phyloP scores from a whole-genome alignment of 2,113 vertebrate species.

The Odobenus rosmarus region DNA sequence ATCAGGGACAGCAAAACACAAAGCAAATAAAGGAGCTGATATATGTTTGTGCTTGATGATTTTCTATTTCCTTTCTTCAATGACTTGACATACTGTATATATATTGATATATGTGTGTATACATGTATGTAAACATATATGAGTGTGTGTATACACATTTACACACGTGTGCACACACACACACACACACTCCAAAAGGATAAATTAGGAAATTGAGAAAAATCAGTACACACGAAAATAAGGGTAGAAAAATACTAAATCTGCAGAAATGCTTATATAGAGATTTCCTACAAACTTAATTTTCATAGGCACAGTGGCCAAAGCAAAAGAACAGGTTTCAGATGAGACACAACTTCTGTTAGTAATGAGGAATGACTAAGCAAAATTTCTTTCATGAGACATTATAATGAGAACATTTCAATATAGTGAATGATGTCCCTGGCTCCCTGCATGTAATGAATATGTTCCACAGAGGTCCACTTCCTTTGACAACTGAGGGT shows the following conservation, averaged over 20 bases:
- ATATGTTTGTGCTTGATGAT: background rate
- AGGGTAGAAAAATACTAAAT: background rate
- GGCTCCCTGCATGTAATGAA: background rate
- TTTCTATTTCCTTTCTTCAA: background rate
- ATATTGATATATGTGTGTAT: background rate
- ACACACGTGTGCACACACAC: fast-evolving
- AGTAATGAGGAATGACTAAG: background rate
- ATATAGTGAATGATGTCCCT: background rate
- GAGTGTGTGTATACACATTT: fast-evolving
- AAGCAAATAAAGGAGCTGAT: background rate
- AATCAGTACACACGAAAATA: background rate
- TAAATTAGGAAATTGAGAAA: background rate
- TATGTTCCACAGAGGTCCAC: fast-evolving
- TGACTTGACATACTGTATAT: background rate
- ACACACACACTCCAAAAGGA: background rate
- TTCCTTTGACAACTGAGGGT: background rate
- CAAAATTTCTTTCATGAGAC: too few species aligned
- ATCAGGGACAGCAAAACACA: background rate
- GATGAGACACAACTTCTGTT: background rate
- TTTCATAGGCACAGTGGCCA: background rate
- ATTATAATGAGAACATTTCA: background rate
- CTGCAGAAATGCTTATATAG: background rate
- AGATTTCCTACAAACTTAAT: background rate
- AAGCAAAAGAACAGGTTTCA: background rate
- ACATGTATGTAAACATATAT: fast-evolving